Evolutionary conservation across 2,113 vertebrate genomes (phyloP).

Genomic region (Caretta caretta): DNA sequence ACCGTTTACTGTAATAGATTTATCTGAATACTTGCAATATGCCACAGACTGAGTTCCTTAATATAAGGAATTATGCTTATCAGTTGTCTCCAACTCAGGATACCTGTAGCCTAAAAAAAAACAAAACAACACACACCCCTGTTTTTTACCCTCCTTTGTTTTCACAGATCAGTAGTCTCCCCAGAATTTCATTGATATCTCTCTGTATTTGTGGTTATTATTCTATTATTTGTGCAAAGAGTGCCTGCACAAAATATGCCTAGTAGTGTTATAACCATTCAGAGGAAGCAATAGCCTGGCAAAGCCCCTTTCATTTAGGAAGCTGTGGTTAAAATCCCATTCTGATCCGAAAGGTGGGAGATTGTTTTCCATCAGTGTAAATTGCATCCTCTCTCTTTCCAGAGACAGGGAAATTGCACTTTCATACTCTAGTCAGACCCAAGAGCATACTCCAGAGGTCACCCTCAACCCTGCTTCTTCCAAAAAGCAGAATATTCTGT

Average conservation of each 20-base stretch:
- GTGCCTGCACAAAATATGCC: neutral
- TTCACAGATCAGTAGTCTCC: neutral
- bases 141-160: neutral
- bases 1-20: neutral
- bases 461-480: constrained; percentile 36
- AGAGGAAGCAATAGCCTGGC: neutral
- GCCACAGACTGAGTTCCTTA: neutral
- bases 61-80: neutral
- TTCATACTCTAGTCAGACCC: constrained; percentile 62
- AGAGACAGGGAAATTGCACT: constrained; percentile 42
- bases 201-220: neutral
- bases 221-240: neutral
- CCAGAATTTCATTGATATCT: neutral
- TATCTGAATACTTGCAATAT: neutral
- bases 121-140: neutral
- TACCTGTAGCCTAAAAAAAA: neutral
- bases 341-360: neutral
- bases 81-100: neutral
- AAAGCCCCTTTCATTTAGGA: neutral
- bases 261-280: neutral
- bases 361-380: neutral
- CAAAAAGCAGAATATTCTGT: neutral
- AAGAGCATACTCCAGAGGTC: constrained; percentile 65
- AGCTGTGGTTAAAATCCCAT: neutral
- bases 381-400: constrained; percentile 10